These are phyloP conservation scores for Stomorhina lunata DNA, from an alignment of 2,888 invertebrate species.

Conservation along the genomic window DNA sequence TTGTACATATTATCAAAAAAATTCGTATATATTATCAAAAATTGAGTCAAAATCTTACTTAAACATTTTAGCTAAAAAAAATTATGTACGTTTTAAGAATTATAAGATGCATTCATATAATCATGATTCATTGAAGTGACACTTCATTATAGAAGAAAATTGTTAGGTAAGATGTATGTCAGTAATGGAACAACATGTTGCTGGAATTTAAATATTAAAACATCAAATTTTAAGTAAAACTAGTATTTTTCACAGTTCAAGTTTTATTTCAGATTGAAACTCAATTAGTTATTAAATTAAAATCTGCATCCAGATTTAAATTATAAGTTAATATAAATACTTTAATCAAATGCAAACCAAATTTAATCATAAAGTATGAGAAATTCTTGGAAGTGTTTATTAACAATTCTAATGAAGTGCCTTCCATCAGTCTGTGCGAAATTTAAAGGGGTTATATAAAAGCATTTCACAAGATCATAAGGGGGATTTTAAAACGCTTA, in stretches of 20 bases:
- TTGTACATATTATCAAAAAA: neutral
- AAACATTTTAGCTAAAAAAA: neutral
- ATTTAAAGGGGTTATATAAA: neutral
- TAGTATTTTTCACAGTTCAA: too few species aligned
- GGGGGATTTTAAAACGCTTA: neutral
- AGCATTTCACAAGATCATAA: neutral
- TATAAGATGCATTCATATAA: neutral
- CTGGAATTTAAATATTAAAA: too few species aligned
- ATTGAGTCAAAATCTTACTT: neutral
- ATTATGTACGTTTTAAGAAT: neutral
- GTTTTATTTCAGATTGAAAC: too few species aligned
- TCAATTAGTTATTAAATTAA: too few species aligned
- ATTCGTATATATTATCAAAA: constrained; percentile 12
- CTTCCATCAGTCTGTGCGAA: neutral
- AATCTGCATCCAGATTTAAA: neutral
- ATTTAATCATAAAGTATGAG: neutral
- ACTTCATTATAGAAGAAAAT: neutral
- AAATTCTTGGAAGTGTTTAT: neutral
- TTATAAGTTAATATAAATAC: neutral
- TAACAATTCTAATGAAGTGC: constrained; percentile 16
- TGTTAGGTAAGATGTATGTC: neutral
- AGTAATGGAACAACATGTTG: too few species aligned
- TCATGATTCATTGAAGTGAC: neutral
- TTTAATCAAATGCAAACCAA: neutral
- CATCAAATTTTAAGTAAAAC: too few species aligned